Conservation (phyloP, 2,888 invertebrate genomes). For the Microplitis manilae region DNA sequence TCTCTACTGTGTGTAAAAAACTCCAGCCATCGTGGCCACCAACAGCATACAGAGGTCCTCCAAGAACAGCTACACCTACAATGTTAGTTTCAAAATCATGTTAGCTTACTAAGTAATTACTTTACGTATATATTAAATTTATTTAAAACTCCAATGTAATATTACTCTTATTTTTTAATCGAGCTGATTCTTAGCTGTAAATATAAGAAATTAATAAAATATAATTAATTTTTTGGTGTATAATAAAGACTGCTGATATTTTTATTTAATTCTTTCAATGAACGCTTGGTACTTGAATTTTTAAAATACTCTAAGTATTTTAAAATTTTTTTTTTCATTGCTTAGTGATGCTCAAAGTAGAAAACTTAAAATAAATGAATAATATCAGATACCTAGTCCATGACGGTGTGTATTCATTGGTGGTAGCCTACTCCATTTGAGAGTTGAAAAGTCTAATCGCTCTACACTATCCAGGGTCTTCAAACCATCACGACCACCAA, state of each 20-base stretch:
- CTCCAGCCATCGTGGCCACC: conserved; percentile 98
- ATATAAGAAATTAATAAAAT: background rate
- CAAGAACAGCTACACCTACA: conserved; percentile 80
- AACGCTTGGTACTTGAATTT: background rate
- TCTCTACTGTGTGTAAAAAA: conserved; percentile 93
- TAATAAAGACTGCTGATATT: background rate
- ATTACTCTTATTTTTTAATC: background rate
- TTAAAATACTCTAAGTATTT: too few species aligned
- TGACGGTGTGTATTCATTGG: conserved; percentile 93
- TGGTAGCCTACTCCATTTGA: conserved; percentile 85
- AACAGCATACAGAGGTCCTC: conserved; percentile 92
- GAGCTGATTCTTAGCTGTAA: background rate
- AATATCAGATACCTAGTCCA: conserved; percentile 76
- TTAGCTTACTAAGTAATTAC: background rate
- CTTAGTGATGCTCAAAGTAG: too few species aligned
- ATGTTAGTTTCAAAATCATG: conserved; percentile 3
- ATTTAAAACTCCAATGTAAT: background rate
- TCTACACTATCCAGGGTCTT: conserved; percentile 96
- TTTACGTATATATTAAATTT: background rate
- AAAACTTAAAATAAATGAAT: background rate
- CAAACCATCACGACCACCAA: conserved; percentile 93
- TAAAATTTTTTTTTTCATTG: too few species aligned
- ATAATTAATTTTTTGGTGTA: background rate
- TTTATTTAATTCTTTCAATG: background rate
- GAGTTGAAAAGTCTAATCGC: conserved; percentile 84